phyloP scores from a whole-genome alignment of 2,797 vertebrate genomes.

The Poeciliopsis turneri region DNA sequence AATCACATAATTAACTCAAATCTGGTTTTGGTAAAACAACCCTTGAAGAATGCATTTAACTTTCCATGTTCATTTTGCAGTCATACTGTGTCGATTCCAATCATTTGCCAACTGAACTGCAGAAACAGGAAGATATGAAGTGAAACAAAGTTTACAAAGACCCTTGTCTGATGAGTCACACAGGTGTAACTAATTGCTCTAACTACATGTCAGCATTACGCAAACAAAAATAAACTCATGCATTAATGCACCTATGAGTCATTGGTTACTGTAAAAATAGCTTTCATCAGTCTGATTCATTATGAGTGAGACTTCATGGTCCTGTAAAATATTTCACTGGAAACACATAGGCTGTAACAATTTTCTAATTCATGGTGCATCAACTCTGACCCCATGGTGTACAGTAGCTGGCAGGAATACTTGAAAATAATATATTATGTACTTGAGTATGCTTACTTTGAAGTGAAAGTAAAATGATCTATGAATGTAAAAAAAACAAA shows the following conservation, averaged over 20 bases:
- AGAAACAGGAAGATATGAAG: not conserved
- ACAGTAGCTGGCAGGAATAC: not conserved
- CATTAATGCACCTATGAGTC: constrained; percentile 6
- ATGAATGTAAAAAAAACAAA: not conserved
- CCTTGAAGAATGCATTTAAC: not conserved
- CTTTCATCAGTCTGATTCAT: constrained; percentile 8
- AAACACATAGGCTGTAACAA: not conserved
- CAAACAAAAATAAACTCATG: not conserved
- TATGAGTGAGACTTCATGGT: not conserved
- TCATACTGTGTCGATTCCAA: not conserved
- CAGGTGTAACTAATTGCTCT: constrained; percentile 18
- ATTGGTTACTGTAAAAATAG: not conserved
- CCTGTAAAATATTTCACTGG: not conserved
- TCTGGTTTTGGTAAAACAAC: not conserved
- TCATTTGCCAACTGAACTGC: not conserved
- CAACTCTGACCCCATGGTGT: not conserved
- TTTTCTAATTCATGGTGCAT: not conserved
- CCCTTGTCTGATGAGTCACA: constrained; percentile 2
- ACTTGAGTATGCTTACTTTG: not conserved
- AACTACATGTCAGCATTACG: constrained; percentile 4
- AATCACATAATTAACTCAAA: not conserved
- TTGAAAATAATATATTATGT: not conserved
- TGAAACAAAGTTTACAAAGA: constrained; percentile 1
- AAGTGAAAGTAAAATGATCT: not conserved
- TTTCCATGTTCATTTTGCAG: not conserved